A percentile compares a stretch with the other conserved stretches of the same genome.
phyloP scores from a whole-genome alignment of 2,888 invertebrate genomes.

The Pedicia rivosa region DNA sequence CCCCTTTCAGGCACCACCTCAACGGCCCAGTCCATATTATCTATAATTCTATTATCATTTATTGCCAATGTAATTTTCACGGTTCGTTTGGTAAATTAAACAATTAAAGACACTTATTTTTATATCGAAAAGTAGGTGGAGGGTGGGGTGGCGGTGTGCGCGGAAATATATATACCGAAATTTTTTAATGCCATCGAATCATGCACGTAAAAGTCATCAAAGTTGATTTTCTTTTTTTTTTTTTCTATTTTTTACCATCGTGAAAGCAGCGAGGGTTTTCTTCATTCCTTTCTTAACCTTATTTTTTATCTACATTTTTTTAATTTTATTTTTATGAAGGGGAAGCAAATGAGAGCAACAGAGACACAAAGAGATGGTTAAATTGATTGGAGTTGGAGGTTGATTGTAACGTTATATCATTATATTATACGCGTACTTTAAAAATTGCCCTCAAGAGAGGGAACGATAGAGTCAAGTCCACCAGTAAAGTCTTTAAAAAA shows the following conservation, averaged over 20 bases:
- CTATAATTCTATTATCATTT: not conserved
- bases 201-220: not conserved
- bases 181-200: not conserved
- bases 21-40: no score
- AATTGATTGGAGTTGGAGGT: no score
- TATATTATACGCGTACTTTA: no score
- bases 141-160: no score
- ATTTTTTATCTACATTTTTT: not conserved
- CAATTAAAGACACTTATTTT: slow-evolving; percentile 12
- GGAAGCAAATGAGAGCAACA: no score
- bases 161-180: not conserved
- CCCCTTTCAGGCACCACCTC: no score
- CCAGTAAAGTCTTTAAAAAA: no score
- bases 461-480: no score
- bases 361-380: no score
- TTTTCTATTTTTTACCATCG: not conserved
- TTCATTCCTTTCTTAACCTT: not conserved
- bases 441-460: not conserved
- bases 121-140: no score
- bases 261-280: not conserved
- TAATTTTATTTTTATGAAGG: not conserved
- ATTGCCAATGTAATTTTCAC: slow-evolving; percentile 4
- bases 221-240: not conserved
- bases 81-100: slow-evolving; percentile 12
- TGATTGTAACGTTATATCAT: no score